These are phyloP conservation scores for Hydropotes inermis DNA, from an alignment of 2,113 vertebrate genomes.

Conservation along the genomic window DNA sequence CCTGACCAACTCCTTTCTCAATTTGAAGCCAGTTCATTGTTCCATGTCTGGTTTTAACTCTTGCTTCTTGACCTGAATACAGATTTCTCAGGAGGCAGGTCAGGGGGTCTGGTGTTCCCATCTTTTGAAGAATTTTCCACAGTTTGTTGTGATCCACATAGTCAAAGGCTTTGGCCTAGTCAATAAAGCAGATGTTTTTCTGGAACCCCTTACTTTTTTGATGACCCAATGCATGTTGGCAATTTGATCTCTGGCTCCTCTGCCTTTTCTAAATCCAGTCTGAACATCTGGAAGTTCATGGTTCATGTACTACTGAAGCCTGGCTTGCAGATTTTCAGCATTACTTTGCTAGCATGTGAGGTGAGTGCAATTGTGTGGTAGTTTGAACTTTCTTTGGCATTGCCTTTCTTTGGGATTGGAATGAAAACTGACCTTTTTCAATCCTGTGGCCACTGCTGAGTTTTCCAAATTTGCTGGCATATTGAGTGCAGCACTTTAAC, in stretches of 20 bases:
- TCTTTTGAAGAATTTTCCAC: not conserved
- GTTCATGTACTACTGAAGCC: not conserved
- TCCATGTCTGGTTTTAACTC: not conserved
- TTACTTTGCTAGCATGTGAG: not conserved
- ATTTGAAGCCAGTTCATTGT: not conserved
- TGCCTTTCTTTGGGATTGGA: not conserved
- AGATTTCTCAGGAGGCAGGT: not conserved
- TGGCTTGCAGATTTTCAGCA: not conserved
- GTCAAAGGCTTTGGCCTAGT: not conserved
- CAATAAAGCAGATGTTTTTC: not conserved
- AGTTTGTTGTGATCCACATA: not conserved
- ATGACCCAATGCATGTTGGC: rapidly evolving
- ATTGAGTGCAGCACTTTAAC: not conserved
- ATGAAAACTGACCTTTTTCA: not conserved
- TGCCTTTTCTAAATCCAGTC: not conserved
- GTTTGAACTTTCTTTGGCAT: not conserved
- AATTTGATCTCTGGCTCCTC: not conserved
- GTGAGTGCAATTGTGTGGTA: not conserved
- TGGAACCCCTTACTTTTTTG: not conserved
- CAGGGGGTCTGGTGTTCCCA: not conserved
- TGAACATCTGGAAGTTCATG: not conserved
- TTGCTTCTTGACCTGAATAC: not conserved
- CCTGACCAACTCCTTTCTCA: not conserved
- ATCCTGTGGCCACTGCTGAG: not conserved
- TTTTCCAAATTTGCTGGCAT: not conserved